Evolutionary conservation across 1,140 invertebrate genomes (phyloP).

Genomic region (Chrysomallon squamiferum): DNA sequence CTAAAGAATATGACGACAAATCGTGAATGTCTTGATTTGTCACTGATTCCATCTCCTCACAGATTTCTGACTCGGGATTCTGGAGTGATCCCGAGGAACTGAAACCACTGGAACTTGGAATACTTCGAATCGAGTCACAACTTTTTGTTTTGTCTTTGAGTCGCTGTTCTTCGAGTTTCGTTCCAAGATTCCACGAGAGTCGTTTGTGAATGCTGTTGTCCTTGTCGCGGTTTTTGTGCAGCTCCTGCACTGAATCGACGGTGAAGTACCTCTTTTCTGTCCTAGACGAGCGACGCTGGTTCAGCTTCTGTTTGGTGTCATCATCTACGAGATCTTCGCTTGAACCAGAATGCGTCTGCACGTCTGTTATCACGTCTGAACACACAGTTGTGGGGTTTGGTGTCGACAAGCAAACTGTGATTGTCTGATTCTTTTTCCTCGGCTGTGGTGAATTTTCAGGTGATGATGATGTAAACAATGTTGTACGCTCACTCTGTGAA

Average conservation of each 20-base stretch:
- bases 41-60: slow-evolving; percentile 36
- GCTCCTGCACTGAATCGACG: slow-evolving; percentile 73
- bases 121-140: slow-evolving; percentile 61
- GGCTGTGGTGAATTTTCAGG: not conserved
- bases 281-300: slow-evolving; percentile 65
- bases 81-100: slow-evolving; percentile 67
- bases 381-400: slow-evolving; percentile 16
- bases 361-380: not conserved
- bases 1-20: slow-evolving; percentile 20
- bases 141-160: slow-evolving; percentile 52
- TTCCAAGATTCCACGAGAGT: slow-evolving; percentile 70
- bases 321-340: slow-evolving; percentile 38
- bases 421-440: slow-evolving; percentile 15
- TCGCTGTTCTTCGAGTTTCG: slow-evolving; percentile 38
- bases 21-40: slow-evolving; percentile 21
- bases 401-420: slow-evolving; percentile 19
- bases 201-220: slow-evolving; percentile 73
- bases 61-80: slow-evolving; percentile 60
- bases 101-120: slow-evolving; percentile 67
- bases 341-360: not conserved
- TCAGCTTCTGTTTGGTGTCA: slow-evolving; percentile 43
- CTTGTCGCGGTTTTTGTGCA: slow-evolving; percentile 65
- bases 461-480: not conserved
- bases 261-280: slow-evolving; percentile 71
- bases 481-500: slow-evolving; percentile 7